Conservation (phyloP, 2,113 vertebrate species). For the Paratilapia polleni region DNA sequence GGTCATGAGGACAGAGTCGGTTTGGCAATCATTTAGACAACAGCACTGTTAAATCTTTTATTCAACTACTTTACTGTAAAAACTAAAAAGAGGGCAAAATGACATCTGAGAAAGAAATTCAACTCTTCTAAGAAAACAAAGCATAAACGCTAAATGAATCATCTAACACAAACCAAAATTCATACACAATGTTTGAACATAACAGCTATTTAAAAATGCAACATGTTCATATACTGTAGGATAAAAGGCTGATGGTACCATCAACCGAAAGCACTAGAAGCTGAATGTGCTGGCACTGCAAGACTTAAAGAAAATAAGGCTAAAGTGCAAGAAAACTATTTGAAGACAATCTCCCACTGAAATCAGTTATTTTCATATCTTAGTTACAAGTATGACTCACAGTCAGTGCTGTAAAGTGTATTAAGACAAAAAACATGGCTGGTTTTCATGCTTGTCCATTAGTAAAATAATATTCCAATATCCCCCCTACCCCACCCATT, state of each 20-base stretch:
- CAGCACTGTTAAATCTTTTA: constrained; percentile 50
- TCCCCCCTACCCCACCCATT: not conserved
- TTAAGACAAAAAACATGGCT: constrained; percentile 52
- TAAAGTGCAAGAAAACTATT: constrained; percentile 50
- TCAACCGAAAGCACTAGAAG: constrained; percentile 36
- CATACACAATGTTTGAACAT: constrained; percentile 23
- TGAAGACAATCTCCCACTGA: constrained; percentile 15
- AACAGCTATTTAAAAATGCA: constrained; percentile 19
- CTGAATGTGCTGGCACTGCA: constrained; percentile 23
- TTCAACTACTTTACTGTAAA: constrained; percentile 47
- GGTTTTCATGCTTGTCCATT: constrained; percentile 43
- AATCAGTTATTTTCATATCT: constrained; percentile 20
- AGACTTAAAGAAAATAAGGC: constrained; percentile 23
- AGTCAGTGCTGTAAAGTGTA: constrained; percentile 24
- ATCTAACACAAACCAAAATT: constrained; percentile 32
- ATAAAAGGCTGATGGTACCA: constrained; percentile 27
- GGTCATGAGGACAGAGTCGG: not conserved
- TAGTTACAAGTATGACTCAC: constrained; percentile 26
- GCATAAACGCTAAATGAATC: constrained; percentile 7
- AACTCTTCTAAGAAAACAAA: constrained; percentile 25
- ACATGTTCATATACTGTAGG: constrained; percentile 29
- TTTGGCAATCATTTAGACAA: constrained; percentile 18
- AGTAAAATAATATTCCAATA: constrained; percentile 33
- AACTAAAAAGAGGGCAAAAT: constrained; percentile 24
- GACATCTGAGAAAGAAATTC: constrained; percentile 19